Evolutionary conservation across 2,888 invertebrate species (phyloP).

Genomic region (Athalia rosae): DNA sequence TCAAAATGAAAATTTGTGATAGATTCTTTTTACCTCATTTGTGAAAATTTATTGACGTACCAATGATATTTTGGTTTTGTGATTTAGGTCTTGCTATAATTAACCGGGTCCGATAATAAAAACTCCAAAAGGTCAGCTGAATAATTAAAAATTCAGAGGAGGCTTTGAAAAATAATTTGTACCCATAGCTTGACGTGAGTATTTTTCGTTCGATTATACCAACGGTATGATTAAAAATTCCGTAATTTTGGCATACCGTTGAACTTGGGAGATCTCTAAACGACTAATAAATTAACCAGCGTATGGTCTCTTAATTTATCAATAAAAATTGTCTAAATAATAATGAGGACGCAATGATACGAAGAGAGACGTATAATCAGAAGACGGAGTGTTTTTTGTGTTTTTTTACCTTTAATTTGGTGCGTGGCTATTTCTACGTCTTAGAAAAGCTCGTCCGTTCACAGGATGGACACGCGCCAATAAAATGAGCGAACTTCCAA

Average conservation of each 20-base stretch:
- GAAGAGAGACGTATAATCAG: constrained; percentile 34
- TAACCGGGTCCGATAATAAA: no score
- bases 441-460: constrained; percentile 77
- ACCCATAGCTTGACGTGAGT: background rate
- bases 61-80: no score
- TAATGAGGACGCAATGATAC: constrained; percentile 25
- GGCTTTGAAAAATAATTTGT: no score
- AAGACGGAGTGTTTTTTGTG: constrained; percentile 24
- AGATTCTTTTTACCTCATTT: background rate
- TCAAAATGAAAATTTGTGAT: background rate
- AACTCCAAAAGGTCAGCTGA: no score
- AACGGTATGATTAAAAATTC: no score
- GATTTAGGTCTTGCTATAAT: no score
- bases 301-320: no score
- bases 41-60: no score
- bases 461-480: constrained; percentile 79
- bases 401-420: constrained; percentile 50
- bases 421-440: constrained; percentile 78
- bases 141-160: no score
- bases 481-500: constrained; percentile 87
- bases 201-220: background rate
- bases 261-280: no score
- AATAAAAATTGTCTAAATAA: background rate
- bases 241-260: no score
- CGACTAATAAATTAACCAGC: background rate